Evolutionary conservation across 2,113 vertebrate species (phyloP).

Genomic region (Scomber colias): DNA sequence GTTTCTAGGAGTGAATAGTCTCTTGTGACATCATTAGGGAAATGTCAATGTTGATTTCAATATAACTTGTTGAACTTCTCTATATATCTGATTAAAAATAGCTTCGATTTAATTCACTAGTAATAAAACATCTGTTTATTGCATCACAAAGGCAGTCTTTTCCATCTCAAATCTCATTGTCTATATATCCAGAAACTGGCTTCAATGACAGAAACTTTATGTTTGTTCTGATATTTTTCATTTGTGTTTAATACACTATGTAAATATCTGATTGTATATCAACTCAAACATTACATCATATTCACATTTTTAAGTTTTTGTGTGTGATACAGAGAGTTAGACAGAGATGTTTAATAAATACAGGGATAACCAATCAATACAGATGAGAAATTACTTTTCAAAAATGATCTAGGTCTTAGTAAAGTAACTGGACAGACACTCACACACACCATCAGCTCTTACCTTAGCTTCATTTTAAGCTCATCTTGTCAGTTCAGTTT

Average conservation of each 20-base stretch:
- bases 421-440: neutral
- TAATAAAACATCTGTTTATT: slow-evolving; percentile 25
- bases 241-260: neutral
- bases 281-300: neutral
- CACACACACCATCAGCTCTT: neutral
- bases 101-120: neutral
- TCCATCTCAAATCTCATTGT: neutral
- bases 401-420: neutral
- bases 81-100: neutral
- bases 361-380: slow-evolving; percentile 11
- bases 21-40: slow-evolving; percentile 28
- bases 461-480: slow-evolving; percentile 2
- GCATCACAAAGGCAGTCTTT: slow-evolving; percentile 4
- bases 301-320: neutral
- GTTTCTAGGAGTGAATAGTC: neutral
- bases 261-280: slow-evolving; percentile 25
- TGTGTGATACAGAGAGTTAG: neutral
- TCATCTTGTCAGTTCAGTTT: neutral
- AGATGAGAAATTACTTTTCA: slow-evolving; percentile 6
- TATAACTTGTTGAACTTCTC: slow-evolving; percentile 18
- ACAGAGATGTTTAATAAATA: neutral
- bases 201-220: neutral
- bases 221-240: slow-evolving; percentile 5
- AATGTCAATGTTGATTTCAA: slow-evolving; percentile 4
- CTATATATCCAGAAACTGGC: neutral